Conservation (phyloP, 2,113 vertebrate species). For the Emydura subglobosa region DNA sequence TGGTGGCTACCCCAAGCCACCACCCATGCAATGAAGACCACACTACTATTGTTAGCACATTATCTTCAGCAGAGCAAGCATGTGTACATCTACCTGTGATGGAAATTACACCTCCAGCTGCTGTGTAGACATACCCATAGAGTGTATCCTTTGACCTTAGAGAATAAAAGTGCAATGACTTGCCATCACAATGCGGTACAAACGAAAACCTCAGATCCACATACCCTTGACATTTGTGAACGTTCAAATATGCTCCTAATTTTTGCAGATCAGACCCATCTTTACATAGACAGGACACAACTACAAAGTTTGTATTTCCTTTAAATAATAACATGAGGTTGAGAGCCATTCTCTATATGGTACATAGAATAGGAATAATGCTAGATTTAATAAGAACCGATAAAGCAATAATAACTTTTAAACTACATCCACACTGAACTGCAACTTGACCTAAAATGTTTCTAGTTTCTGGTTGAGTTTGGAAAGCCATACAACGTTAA, state of each 20-base stretch:
- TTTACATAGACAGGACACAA: neutral
- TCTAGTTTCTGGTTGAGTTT: neutral
- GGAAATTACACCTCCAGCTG: neutral
- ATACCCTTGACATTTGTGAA: neutral
- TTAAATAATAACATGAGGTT: neutral
- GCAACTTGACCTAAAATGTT: neutral
- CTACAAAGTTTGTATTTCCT: neutral
- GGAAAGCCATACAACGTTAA: neutral
- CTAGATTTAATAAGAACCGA: neutral
- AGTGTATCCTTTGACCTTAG: neutral
- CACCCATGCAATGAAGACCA: neutral
- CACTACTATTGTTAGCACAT: neutral
- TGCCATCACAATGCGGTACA: neutral
- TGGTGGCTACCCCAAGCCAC: neutral
- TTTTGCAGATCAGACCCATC: neutral
- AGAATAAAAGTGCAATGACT: neutral
- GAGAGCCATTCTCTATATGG: neutral
- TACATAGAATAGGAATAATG: neutral
- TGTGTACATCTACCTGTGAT: neutral
- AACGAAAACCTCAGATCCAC: neutral
- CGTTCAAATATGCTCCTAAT: neutral
- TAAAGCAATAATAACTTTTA: neutral
- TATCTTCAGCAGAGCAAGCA: neutral
- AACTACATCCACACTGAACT: neutral
- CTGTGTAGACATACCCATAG: neutral